A percentile compares a stretch with the other conserved stretches of the same genome.
These are phyloP conservation scores for Drosophila robusta DNA, from an alignment of 2,888 invertebrate species.

Conservation along the genomic window DNA sequence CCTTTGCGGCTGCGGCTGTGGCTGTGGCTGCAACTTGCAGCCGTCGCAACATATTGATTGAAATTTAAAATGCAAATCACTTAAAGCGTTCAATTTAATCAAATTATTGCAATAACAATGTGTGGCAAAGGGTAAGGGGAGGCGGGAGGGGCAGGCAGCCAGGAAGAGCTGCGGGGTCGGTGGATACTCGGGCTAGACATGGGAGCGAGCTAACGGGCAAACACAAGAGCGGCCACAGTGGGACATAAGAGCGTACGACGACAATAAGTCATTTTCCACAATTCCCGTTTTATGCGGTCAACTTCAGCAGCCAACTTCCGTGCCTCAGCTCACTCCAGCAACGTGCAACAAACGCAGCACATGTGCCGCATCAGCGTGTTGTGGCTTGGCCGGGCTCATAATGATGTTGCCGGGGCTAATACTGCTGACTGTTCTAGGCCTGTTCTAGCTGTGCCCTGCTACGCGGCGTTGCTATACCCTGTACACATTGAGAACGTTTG, in stretches of 20 bases:
- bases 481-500: background rate
- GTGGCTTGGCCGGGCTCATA: constrained; percentile 20
- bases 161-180: too few relatives aligned
- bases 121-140: background rate
- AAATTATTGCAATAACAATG: constrained; percentile 74
- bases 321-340: background rate
- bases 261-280: constrained; percentile 73
- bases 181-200: too few relatives aligned
- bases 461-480: background rate
- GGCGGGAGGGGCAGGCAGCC: too few relatives aligned
- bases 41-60: constrained; percentile 75
- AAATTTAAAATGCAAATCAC: constrained; percentile 81
- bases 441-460: background rate
- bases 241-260: constrained; percentile 43
- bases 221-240: constrained; percentile 17
- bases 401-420: constrained; percentile 38
- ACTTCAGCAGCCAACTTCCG: constrained; percentile 1
- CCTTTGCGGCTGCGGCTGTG: constrained; percentile 34
- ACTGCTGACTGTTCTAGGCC: background rate
- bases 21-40: constrained; percentile 14
- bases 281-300: constrained; percentile 48
- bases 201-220: background rate
- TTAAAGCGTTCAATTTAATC: constrained; percentile 81
- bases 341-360: constrained; percentile 5
- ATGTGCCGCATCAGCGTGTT: constrained; percentile 50